phyloP scores from a whole-genome alignment of 2,888 invertebrate genomes.

The Spisula solida region DNA sequence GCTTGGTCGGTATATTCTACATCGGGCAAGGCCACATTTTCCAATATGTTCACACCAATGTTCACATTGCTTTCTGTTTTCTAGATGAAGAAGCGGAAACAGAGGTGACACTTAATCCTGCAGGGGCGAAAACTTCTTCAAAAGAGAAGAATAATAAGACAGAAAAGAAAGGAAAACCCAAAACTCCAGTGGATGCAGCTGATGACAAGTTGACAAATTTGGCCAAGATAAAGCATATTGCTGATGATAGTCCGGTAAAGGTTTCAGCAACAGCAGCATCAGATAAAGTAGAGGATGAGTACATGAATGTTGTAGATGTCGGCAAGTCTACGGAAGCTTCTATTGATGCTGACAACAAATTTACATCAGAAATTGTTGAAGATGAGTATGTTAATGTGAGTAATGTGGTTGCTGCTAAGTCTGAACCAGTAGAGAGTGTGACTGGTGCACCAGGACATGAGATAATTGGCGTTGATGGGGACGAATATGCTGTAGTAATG shows the following conservation, averaged over 20 bases:
- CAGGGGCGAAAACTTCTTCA: conserved; percentile 7
- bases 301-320: neutral
- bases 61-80: neutral
- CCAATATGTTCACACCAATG: no score
- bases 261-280: neutral
- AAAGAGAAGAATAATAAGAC: neutral
- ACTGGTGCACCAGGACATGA: neutral
- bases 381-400: conserved; percentile 33
- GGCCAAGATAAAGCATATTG: neutral
- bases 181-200: neutral
- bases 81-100: conserved; percentile 58
- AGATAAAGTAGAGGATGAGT: neutral
- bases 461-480: conserved; percentile 32
- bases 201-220: neutral
- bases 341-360: neutral
- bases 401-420: neutral
- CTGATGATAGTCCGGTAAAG: neutral
- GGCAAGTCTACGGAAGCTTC: neutral
- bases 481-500: conserved; percentile 50
- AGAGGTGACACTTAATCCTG: conserved; percentile 54
- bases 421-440: neutral
- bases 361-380: conserved; percentile 22
- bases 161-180: neutral
- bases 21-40: no score
- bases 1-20: no score